Conservation (phyloP, 2,797 vertebrate genomes). For the Borostomias antarcticus region DNA sequence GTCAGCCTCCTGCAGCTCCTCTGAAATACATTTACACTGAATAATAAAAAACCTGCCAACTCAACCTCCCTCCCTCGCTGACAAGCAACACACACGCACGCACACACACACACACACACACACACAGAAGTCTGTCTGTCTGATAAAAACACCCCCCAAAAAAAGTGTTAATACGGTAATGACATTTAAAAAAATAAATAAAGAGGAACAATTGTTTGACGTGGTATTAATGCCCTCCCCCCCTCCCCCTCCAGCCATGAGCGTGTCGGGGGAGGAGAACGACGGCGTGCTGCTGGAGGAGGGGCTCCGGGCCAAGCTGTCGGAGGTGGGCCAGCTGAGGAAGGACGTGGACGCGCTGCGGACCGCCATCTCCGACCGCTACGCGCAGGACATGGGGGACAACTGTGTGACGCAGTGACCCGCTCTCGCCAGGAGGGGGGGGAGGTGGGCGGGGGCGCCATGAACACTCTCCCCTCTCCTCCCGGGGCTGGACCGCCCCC, state of each 20-base stretch:
- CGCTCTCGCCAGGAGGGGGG: conserved; percentile 36
- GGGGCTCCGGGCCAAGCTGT: conserved; percentile 81
- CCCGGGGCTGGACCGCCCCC: conserved; percentile 34
- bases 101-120: not conserved
- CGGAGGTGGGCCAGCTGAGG: conserved; percentile 85
- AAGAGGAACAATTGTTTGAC: too few relatives aligned
- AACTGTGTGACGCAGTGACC: conserved; percentile 88
- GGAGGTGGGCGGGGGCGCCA: conserved; percentile 1
- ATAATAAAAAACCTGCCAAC: not conserved
- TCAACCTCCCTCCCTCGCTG: too few relatives aligned
- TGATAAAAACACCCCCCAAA: too few relatives aligned
- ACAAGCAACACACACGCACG: too few relatives aligned
- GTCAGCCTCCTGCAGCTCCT: not conserved
- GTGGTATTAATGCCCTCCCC: too few relatives aligned
- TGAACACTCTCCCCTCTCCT: conserved; percentile 52
- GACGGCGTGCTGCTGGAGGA: conserved; percentile 81
- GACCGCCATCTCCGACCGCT: conserved; percentile 86
- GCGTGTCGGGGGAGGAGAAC: conserved; percentile 82
- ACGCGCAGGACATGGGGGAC: conserved; percentile 92
- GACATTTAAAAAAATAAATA: too few relatives aligned
- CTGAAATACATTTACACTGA: not conserved
- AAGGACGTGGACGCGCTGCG: conserved; percentile 91
- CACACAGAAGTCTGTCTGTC: too few relatives aligned
- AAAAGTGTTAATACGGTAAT: too few relatives aligned
- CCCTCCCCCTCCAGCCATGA: conserved; percentile 76